These are phyloP conservation scores for Gryllus longicercus DNA, from an alignment of 2,888 invertebrate species.

Conservation along the genomic window DNA sequence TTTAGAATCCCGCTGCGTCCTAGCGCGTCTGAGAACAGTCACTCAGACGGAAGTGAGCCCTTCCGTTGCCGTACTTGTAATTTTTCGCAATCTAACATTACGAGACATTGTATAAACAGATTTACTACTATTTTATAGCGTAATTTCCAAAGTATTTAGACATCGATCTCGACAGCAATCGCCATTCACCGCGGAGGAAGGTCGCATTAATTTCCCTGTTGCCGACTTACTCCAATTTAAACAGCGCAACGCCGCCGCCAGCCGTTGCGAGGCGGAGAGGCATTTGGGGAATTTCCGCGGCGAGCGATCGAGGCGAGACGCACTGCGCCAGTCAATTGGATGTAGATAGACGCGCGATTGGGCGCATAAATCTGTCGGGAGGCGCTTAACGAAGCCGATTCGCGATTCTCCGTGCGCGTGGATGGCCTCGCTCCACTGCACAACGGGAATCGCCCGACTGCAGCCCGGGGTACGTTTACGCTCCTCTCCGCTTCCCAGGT, in stretches of 20 bases:
- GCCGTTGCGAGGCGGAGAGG: no score
- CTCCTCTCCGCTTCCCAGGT: no score
- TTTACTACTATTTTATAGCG: conserved; percentile 1
- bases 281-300: no score
- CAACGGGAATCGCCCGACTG: no score
- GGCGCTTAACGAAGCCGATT: no score
- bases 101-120: background rate
- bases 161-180: background rate
- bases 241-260: no score
- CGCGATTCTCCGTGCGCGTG: no score
- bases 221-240: background rate
- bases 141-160: background rate
- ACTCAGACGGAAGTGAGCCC: background rate
- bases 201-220: conserved; percentile 2
- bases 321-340: background rate
- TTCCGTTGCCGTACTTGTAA: background rate
- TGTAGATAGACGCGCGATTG: background rate
- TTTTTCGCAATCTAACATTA: background rate
- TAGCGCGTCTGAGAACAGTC: no score
- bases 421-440: no score
- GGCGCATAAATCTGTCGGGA: background rate
- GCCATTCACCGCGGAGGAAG: background rate
- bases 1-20: no score
- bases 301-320: background rate
- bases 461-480: no score